phyloP scores from a whole-genome alignment of 2,113 vertebrate genomes.

The Percina caprodes region DNA sequence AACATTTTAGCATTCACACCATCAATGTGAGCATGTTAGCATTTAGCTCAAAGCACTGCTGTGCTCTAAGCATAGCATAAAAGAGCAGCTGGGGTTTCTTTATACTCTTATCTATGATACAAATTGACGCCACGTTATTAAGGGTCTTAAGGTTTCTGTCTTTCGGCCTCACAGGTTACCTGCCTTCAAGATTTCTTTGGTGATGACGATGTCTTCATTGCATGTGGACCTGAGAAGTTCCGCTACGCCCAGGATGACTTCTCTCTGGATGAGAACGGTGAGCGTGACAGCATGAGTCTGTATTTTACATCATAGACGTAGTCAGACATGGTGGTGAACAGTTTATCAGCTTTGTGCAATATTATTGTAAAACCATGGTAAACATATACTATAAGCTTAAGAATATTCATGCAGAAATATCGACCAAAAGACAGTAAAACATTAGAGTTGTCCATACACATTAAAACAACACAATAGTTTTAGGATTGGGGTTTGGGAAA shows the following conservation, averaged over 20 bases:
- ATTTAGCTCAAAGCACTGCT: not conserved
- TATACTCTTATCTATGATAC: not conserved
- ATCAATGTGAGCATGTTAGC: not conserved
- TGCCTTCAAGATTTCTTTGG: slow-evolving; percentile 99
- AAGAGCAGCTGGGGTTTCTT: not conserved
- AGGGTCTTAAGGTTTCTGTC: not conserved
- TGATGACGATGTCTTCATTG: slow-evolving; percentile 97
- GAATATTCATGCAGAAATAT: not conserved
- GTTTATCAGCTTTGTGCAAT: not conserved
- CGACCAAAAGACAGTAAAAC: not conserved
- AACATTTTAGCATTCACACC: not conserved
- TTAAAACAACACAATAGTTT: not conserved
- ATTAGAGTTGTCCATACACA: not conserved
- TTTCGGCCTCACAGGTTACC: slow-evolving; percentile 86
- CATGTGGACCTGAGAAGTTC: slow-evolving; percentile 98
- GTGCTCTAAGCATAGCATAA: not conserved
- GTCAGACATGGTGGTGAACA: not conserved
- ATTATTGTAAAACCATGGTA: not conserved
- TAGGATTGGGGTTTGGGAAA: not conserved
- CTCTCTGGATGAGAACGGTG: slow-evolving; percentile 97
- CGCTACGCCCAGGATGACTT: slow-evolving; percentile 99
- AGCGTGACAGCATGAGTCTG: slow-evolving; percentile 6
- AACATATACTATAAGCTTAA: not conserved
- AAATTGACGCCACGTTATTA: not conserved
- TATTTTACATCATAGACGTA: not conserved